Conservation (phyloP, 2,888 invertebrate species). For the Orthosia cruda region DNA sequence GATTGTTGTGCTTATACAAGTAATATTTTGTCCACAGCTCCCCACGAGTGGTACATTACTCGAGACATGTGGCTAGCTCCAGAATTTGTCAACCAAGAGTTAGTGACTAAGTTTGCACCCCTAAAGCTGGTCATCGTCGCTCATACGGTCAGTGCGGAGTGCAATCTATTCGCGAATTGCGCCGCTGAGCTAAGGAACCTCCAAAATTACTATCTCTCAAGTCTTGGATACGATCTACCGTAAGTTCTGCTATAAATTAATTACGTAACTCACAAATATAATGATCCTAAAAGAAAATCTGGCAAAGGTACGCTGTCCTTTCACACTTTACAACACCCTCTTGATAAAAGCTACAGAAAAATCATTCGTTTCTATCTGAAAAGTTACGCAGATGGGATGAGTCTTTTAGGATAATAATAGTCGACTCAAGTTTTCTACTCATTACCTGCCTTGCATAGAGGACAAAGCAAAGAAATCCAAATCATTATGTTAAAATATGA, state of each 20-base stretch:
- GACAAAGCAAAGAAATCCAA: neutral
- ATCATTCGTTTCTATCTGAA: neutral
- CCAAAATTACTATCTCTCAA: conserved; percentile 74
- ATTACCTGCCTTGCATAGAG: too few species aligned
- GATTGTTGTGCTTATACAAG: neutral
- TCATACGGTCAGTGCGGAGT: conserved; percentile 82
- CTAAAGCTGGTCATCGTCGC: conserved; percentile 83
- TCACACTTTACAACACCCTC: neutral
- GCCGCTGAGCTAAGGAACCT: conserved; percentile 81
- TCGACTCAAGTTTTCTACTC: too few species aligned
- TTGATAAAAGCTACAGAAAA: neutral
- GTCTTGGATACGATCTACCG: conserved; percentile 66
- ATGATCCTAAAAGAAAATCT: neutral
- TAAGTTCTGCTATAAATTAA: conserved; percentile 51
- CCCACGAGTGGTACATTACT: conserved; percentile 85
- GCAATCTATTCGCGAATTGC: conserved; percentile 78
- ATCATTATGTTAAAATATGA: neutral
- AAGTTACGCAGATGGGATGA: neutral
- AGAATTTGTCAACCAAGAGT: conserved; percentile 52
- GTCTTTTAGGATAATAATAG: too few species aligned
- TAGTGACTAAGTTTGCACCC: conserved; percentile 74
- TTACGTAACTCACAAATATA: neutral
- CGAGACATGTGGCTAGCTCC: conserved; percentile 84
- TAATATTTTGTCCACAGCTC: conserved; percentile 72
- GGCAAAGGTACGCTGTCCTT: neutral